These are phyloP conservation scores for Hypomecis punctinalis DNA, from an alignment of 2,888 invertebrate species.

Conservation along the genomic window DNA sequence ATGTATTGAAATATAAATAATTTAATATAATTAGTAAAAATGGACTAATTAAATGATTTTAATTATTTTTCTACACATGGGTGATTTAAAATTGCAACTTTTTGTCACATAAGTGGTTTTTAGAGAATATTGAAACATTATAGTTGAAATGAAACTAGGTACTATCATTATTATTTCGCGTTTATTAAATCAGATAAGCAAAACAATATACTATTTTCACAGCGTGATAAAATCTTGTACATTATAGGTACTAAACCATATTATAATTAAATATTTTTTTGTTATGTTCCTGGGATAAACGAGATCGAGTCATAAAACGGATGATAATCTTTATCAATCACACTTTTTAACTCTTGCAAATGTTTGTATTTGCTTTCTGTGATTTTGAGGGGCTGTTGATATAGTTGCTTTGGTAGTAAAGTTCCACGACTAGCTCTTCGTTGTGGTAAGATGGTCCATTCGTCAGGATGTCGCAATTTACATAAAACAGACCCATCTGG, in stretches of 20 bases:
- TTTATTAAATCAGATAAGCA: background rate
- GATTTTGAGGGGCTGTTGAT: conserved; percentile 11
- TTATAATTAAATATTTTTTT: background rate
- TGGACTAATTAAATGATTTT: background rate
- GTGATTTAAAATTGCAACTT: conserved; percentile 1
- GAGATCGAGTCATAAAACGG: conserved; percentile 4
- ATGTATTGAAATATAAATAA: conserved; percentile 1
- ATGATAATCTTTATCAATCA: conserved; percentile 10
- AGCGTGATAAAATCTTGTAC: conserved; percentile 1
- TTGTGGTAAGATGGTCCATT: conserved; percentile 33
- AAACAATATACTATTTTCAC: conserved; percentile 1
- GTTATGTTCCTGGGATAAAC: conserved; percentile 1
- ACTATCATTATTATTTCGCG: background rate
- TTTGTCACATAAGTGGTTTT: conserved; percentile 1
- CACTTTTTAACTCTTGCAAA: conserved; percentile 6
- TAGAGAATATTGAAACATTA: conserved; percentile 1
- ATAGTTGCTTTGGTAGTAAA: conserved; percentile 1
- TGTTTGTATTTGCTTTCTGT: conserved; percentile 11
- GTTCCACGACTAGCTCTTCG: conserved; percentile 20
- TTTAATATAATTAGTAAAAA: background rate
- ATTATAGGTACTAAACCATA: conserved; percentile 1
- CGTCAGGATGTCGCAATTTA: conserved; percentile 24
- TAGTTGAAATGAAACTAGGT: conserved; percentile 1
- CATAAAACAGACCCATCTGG: conserved; percentile 29
- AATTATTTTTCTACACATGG: conserved; percentile 1